A percentile compares a stretch with the other conserved stretches of the same genome.
These are phyloP conservation scores for Pyrrhia umbra DNA, from an alignment of 2,888 invertebrate genomes.

Conservation along the genomic window DNA sequence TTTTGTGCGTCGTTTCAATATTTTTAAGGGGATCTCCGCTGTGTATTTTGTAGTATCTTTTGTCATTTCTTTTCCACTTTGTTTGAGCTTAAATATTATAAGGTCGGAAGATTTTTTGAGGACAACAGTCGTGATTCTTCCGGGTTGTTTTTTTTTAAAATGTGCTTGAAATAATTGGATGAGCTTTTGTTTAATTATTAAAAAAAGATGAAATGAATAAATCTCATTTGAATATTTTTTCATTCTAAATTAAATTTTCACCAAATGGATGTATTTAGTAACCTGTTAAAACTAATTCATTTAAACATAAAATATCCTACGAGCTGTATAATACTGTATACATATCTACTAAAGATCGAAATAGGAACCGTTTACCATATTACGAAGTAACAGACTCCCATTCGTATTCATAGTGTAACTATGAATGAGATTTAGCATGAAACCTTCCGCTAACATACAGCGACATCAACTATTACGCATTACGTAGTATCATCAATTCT, in stretches of 20 bases:
- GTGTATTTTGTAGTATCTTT: conserved; percentile 17
- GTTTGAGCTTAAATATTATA: conserved; percentile 6
- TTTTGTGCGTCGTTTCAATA: conserved; percentile 29
- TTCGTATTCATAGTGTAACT: not conserved
- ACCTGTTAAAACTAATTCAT: too few relatives aligned
- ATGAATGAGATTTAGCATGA: not conserved
- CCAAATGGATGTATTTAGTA: too few relatives aligned
- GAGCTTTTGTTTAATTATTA: conserved; percentile 15
- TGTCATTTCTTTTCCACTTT: conserved; percentile 13
- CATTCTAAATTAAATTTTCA: not conserved
- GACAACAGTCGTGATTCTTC: conserved; percentile 1
- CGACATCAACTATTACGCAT: not conserved
- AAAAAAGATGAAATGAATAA: not conserved
- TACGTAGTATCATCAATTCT: conserved; percentile 14
- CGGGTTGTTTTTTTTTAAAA: conserved; percentile 7
- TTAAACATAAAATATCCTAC: too few relatives aligned
- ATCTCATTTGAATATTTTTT: not conserved
- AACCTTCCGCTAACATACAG: not conserved
- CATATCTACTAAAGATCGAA: too few relatives aligned
- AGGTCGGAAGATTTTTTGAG: not conserved
- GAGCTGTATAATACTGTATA: too few relatives aligned
- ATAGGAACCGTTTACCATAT: not conserved
- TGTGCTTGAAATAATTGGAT: conserved; percentile 23
- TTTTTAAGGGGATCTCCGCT: conserved; percentile 19
- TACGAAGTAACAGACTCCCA: not conserved